Conservation (phyloP, 2,113 vertebrate species). For the Notothenia rossii region DNA sequence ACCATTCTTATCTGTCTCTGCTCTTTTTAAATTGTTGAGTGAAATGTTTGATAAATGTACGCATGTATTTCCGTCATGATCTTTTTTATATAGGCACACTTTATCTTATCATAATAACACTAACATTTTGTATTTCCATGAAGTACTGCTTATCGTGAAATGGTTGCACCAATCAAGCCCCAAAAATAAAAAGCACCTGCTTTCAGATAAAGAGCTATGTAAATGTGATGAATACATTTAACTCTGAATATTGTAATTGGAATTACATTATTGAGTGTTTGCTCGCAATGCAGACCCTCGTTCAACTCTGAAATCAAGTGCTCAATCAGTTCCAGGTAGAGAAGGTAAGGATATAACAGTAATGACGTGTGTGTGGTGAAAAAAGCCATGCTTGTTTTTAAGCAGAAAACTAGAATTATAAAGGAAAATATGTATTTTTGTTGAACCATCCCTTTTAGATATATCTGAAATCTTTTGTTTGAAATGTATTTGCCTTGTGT, state of each 20-base stretch:
- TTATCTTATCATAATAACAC: not conserved
- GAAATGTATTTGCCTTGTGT: not conserved
- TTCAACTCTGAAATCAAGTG: not conserved
- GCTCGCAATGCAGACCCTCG: not conserved
- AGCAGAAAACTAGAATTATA: too few relatives aligned
- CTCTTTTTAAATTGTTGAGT: not conserved
- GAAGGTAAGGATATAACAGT: not conserved
- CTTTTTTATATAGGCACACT: not conserved
- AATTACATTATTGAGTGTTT: not conserved
- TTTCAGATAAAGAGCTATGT: not conserved
- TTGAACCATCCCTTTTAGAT: too few relatives aligned
- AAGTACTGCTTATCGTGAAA: not conserved
- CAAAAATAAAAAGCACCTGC: not conserved
- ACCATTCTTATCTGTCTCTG: not conserved
- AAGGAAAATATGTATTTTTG: too few relatives aligned
- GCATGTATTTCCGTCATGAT: not conserved
- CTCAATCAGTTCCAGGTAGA: not conserved
- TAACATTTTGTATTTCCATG: not conserved
- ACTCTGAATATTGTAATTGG: not conserved
- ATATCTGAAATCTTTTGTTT: too few relatives aligned
- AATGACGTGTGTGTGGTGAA: not conserved
- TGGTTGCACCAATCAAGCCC: not conserved
- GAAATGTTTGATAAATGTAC: not conserved
- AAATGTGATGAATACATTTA: not conserved
- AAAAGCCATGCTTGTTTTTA: too few relatives aligned